phyloP scores from a whole-genome alignment of 1,140 invertebrate species.

The Radopholus similis region DNA sequence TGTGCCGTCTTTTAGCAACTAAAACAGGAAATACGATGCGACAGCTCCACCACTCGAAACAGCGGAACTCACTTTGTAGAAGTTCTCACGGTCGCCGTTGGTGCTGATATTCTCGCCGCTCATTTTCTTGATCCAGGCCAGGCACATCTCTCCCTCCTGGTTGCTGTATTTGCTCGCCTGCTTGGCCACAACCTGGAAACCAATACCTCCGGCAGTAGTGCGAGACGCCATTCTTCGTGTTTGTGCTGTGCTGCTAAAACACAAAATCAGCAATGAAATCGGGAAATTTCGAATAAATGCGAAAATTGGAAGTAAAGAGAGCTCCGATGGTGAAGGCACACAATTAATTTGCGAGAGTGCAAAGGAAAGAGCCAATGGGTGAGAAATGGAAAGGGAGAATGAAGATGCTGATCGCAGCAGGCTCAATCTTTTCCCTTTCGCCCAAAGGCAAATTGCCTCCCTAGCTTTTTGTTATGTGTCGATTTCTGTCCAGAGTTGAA shows the following conservation, averaged over 20 bases:
- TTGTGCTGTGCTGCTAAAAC: not conserved
- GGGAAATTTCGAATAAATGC: not conserved
- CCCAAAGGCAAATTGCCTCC: too few species aligned
- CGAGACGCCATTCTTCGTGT: conserved; percentile 49
- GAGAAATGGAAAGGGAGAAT: not conserved
- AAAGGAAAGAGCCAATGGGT: too few species aligned
- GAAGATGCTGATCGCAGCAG: too few species aligned
- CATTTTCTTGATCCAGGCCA: conserved; percentile 44
- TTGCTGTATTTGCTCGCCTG: conserved; percentile 43
- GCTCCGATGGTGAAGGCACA: too few species aligned
- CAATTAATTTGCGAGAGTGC: too few species aligned
- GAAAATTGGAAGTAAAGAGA: not conserved
- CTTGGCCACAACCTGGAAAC: conserved; percentile 57
- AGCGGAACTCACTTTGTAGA: too few species aligned
- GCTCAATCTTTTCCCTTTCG: too few species aligned
- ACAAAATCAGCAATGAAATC: not conserved
- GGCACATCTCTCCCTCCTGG: conserved; percentile 34
- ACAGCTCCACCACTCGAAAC: too few species aligned
- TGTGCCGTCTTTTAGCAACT: conserved; percentile 60
- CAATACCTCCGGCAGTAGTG: conserved; percentile 59
- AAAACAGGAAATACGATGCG: too few species aligned
- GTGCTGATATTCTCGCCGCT: conserved; percentile 42
- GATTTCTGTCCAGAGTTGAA: too few species aligned
- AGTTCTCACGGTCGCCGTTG: conserved; percentile 40
- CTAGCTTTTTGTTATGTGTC: too few species aligned